Evolutionary conservation across 2,888 invertebrate genomes (phyloP).

Genomic region (Meandrusa payeni): DNA sequence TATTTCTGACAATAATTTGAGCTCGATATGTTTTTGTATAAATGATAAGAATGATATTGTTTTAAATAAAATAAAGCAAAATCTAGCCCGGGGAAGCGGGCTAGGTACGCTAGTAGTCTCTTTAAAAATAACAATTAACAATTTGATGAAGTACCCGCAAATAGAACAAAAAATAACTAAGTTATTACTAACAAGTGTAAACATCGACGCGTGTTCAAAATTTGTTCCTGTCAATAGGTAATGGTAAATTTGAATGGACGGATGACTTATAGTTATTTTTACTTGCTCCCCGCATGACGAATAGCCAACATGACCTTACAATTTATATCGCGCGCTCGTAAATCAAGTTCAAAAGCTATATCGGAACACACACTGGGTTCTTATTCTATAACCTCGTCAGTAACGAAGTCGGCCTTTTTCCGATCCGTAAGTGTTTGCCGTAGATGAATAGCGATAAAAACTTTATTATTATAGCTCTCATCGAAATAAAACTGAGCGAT

Average conservation of each 20-base stretch:
- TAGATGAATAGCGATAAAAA: slow-evolving; percentile 72
- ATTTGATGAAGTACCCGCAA: no score
- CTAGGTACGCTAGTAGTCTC: no score
- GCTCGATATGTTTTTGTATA: no score
- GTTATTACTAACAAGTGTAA: slow-evolving; percentile 14
- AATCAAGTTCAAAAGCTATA: slow-evolving; percentile 68
- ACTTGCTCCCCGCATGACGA: slow-evolving; percentile 63
- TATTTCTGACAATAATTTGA: no score
- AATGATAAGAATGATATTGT: no score
- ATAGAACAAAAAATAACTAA: no score
- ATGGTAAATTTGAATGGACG: slow-evolving; percentile 40
- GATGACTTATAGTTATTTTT: slow-evolving; percentile 64
- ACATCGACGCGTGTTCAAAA: slow-evolving; percentile 25
- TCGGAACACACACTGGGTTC: slow-evolving; percentile 63
- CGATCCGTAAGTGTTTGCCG: slow-evolving; percentile 60
- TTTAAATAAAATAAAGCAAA: no score
- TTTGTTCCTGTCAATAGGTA: slow-evolving; percentile 51
- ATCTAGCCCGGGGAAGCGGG: no score
- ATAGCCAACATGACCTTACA: slow-evolving; percentile 69
- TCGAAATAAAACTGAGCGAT: slow-evolving; percentile 71
- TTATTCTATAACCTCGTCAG: slow-evolving; percentile 27
- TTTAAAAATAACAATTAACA: no score
- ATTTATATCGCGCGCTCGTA: slow-evolving; percentile 62
- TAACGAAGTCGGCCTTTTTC: slow-evolving; percentile 45
- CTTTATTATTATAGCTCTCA: slow-evolving; percentile 73